These are phyloP conservation scores for Calonectris borealis DNA, from an alignment of 2,113 vertebrate genomes.

Conservation along the genomic window DNA sequence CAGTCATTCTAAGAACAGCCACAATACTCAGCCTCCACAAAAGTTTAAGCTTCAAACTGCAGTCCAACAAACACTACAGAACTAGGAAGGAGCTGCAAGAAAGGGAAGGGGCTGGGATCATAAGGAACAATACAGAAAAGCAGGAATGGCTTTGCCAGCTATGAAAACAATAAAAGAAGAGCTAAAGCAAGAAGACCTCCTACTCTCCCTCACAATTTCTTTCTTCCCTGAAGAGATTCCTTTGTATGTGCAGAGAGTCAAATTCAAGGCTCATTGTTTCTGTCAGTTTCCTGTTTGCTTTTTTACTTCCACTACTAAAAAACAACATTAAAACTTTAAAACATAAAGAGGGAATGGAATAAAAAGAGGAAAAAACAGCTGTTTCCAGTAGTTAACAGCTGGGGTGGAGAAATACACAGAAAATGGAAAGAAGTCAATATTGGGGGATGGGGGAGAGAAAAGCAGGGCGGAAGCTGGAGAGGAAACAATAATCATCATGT, in stretches of 20 bases:
- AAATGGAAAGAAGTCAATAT: conserved; percentile 8
- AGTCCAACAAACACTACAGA: background rate
- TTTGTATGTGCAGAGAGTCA: conserved; percentile 34
- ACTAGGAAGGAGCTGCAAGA: background rate
- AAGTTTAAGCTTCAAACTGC: background rate
- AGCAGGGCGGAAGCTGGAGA: conserved; percentile 13
- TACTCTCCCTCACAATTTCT: background rate
- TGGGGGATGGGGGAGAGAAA: background rate
- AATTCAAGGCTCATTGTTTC: conserved; percentile 70
- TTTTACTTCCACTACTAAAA: conserved; percentile 61
- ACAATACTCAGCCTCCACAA: too few species aligned
- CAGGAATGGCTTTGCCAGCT: conserved; percentile 25
- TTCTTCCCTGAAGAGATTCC: conserved; percentile 28
- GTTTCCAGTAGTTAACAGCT: conserved; percentile 74
- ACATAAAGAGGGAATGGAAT: background rate
- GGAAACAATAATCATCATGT: conserved; percentile 45
- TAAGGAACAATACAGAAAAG: conserved; percentile 31
- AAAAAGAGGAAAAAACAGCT: conserved; percentile 62
- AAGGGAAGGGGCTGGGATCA: background rate
- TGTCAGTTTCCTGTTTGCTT: conserved; percentile 71
- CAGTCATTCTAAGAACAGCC: background rate
- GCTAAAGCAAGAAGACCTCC: conserved; percentile 25
- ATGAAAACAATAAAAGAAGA: conserved; percentile 30
- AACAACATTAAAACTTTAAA: conserved; percentile 34
- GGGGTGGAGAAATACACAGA: conserved; percentile 15